Percentiles rank a stretch among this genome's conserved stretches.
Evolutionary conservation across 2,888 invertebrate species (phyloP).

Genomic region (Odiellus spinosus): DNA sequence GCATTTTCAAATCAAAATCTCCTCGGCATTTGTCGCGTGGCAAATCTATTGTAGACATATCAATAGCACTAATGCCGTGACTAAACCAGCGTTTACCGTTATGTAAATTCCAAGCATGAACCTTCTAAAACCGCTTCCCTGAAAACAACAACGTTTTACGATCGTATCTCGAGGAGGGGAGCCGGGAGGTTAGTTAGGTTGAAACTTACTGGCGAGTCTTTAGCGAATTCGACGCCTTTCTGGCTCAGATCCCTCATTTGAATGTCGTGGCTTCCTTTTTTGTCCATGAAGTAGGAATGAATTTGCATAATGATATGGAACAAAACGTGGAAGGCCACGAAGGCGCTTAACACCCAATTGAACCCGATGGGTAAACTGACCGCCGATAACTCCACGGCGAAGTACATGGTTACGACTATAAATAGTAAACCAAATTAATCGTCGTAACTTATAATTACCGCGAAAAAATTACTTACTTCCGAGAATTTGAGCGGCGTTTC

Average conservation of each 20-base stretch:
- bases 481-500: slow-evolving; percentile 70
- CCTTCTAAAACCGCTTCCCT: not conserved
- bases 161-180: too few species aligned
- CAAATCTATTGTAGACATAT: not conserved
- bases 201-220: too few species aligned
- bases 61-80: not conserved
- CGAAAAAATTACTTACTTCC: slow-evolving; percentile 48
- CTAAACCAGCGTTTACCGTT: not conserved
- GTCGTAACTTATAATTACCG: not conserved
- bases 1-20: too few species aligned
- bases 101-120: slow-evolving; percentile 1
- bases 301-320: slow-evolving; percentile 54
- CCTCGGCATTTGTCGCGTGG: too few species aligned
- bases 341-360: slow-evolving; percentile 73
- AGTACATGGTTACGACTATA: slow-evolving; percentile 83
- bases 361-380: slow-evolving; percentile 72
- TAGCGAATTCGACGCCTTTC: too few species aligned
- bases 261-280: slow-evolving; percentile 5
- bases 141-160: not conserved
- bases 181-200: too few species aligned
- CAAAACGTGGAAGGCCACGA: slow-evolving; percentile 72
- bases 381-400: slow-evolving; percentile 68
- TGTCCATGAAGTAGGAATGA: slow-evolving; percentile 23
- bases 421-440: slow-evolving; percentile 25
- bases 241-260: too few species aligned